phyloP scores from a whole-genome alignment of 2,888 invertebrate species.

The Apoda limacodes region DNA sequence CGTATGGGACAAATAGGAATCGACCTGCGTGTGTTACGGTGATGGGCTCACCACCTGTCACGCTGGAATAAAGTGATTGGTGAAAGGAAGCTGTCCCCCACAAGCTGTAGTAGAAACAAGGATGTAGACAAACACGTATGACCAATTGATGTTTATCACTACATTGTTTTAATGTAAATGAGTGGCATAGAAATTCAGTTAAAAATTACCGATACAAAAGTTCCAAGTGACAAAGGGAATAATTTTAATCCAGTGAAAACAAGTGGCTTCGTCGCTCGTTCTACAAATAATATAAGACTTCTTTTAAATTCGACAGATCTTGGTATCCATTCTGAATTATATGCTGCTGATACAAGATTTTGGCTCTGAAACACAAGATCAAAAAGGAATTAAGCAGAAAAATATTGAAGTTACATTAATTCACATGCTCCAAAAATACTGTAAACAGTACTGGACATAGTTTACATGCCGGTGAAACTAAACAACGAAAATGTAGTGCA shows the following conservation, averaged over 20 bases:
- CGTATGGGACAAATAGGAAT: no score
- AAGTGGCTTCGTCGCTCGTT: conserved; percentile 33
- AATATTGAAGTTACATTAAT: conserved; percentile 1
- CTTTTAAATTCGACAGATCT: conserved; percentile 34
- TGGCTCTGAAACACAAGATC: conserved; percentile 30
- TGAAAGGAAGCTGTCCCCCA: no score
- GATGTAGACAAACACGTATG: no score
- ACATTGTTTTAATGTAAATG: no score
- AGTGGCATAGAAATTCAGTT: no score
- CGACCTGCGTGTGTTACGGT: no score
- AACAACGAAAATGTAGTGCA: conserved; percentile 34
- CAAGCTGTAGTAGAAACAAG: no score
- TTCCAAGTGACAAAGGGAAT: conserved; percentile 37
- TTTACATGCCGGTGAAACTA: conserved; percentile 35
- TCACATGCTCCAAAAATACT: conserved; percentile 29
- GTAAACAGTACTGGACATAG: conserved; percentile 41
- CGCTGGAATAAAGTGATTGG: no score
- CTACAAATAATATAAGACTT: conserved; percentile 33
- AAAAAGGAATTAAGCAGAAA: conserved; percentile 4
- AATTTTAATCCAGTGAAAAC: conserved; percentile 35
- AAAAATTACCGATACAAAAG: conserved; percentile 35
- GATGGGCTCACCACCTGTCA: no score
- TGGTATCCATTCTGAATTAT: conserved; percentile 40
- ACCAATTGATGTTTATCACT: no score
- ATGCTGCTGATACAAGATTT: conserved; percentile 35